Evolutionary conservation across 2,113 vertebrate genomes (phyloP), one percentile per base, ranked within the genome.

Genomic region (Odocoileus virginianus): DNA sequence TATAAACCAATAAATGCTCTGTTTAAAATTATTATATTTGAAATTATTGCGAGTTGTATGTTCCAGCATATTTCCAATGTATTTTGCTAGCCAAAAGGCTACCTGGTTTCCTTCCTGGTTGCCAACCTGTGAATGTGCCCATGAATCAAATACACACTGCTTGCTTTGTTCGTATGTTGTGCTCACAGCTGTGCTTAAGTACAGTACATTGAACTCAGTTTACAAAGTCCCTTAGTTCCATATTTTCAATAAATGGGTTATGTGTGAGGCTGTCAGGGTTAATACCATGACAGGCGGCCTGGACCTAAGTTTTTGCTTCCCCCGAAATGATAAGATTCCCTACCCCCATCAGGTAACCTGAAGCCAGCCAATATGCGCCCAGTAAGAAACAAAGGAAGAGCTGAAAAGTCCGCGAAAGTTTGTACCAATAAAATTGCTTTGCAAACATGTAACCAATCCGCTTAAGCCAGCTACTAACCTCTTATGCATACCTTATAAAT

Each of bases 11-110:
- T 57, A 88, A 64, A 88, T 58, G 2, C 47, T 76, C 5, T 64
- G 57, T 86, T 94, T 61, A 91, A 92, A 86, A 6, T 33, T 52
- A 91, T 17, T 40, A 17, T 79, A 89, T 40, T 96, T 86, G 36
- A 27, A 95, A 89, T 61, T 50, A 58, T 50, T 50, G 4, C 89
- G 57, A 79, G 4, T 71, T 95, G 17, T 87, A 33, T 71, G 5
- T 0, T 74, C 64, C 17, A 40, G 17, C 21, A 45, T 30, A 76
- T 78, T 93, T 84, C 47, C 19, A 87, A 13, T 74, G 94, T 64
- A 36, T 43, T 97, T 94, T 92, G 33, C 16, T 60, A 47, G 28
- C 14, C 33, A 83, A 89, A 91, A 30, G 47, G 12, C 17, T 57
- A 8, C 6, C 19, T 67, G 82, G 10, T 36, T 58, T 89, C 17